These are phyloP conservation scores for Zeugodacus cucurbitae DNA, from an alignment of 1,140 invertebrate genomes.

Conservation along the genomic window DNA sequence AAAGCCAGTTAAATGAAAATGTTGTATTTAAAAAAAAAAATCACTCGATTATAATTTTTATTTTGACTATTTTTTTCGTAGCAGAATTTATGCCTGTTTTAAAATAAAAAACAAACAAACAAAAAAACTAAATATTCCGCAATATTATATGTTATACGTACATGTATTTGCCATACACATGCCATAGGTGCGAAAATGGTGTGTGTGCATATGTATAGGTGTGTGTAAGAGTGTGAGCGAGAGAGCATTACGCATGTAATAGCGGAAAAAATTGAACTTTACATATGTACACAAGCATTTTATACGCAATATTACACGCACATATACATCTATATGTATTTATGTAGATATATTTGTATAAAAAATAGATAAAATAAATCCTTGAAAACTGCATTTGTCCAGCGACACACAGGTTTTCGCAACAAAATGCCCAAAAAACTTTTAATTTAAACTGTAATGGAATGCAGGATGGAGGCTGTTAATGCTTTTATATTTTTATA, in stretches of 20 bases:
- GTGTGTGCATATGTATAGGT: not conserved
- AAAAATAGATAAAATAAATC: constrained; percentile 18
- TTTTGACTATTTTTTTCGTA: not conserved
- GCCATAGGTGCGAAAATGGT: not conserved
- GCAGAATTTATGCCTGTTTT: not conserved
- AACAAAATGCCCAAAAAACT: constrained; percentile 13
- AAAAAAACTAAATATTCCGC: not conserved
- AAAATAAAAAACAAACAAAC: not conserved
- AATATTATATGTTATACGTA: not conserved
- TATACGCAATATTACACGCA: not conserved
- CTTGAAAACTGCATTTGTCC: constrained; percentile 2
- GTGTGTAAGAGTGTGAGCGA: not conserved
- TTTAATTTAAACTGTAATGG: not conserved
- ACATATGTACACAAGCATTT: not conserved
- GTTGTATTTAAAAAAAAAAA: not conserved
- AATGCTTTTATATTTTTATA: not conserved
- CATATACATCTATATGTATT: not conserved
- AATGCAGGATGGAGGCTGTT: not conserved
- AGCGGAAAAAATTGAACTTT: not conserved
- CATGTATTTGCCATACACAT: not conserved
- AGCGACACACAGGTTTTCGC: not conserved
- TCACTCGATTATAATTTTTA: not conserved
- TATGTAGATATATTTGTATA: not conserved
- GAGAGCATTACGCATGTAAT: constrained; percentile 8
- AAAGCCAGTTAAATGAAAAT: not conserved